These are phyloP conservation scores for Aphelocoma californica DNA, from an alignment of 2,797 vertebrate genomes.

Conservation along the genomic window DNA sequence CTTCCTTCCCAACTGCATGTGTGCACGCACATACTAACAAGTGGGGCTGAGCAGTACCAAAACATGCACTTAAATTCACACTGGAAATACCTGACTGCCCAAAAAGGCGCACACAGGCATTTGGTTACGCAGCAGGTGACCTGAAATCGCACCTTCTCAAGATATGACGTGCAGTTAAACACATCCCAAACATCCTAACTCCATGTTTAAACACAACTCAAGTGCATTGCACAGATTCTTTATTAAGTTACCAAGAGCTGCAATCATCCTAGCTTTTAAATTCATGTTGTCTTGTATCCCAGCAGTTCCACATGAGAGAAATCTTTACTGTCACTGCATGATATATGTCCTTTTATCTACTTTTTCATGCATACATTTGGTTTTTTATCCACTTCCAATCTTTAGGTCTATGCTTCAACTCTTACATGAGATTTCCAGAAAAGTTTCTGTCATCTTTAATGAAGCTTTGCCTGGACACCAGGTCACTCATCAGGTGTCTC, in stretches of 20 bases:
- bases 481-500: not conserved
- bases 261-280: not conserved
- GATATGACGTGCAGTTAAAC: not conserved
- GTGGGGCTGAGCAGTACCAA: not conserved
- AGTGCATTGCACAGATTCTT: not conserved
- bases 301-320: not conserved
- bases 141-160: not conserved
- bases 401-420: not conserved
- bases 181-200: not conserved
- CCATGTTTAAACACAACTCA: not conserved
- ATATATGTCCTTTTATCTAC: rapidly evolving
- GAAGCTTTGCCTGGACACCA: not conserved
- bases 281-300: not conserved
- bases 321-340: not conserved
- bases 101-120: rapidly evolving
- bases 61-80: not conserved
- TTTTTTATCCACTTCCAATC: not conserved
- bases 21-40: rapidly evolving
- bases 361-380: not conserved
- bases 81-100: not conserved
- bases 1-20: rapidly evolving
- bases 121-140: rapidly evolving
- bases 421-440: not conserved
- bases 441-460: not conserved
- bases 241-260: not conserved